Conservation (phyloP, 2,797 vertebrate species). For the Lacerta agilis region DNA sequence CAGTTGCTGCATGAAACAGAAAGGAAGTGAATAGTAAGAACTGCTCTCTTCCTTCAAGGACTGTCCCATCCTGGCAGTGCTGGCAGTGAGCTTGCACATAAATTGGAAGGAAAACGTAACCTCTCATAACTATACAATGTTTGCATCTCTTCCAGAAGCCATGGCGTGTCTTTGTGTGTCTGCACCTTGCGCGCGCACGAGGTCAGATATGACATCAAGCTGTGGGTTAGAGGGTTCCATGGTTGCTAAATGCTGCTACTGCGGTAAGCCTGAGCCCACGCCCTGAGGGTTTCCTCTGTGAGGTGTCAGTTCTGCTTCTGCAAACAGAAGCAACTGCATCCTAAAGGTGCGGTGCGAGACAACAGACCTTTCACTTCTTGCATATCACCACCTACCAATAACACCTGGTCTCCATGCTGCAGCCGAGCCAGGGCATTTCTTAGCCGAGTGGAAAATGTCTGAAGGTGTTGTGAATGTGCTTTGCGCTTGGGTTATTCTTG, state of each 20-base stretch:
- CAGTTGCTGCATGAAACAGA: background rate
- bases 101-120: background rate
- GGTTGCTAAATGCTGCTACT: conserved; percentile 12
- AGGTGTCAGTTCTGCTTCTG: conserved; percentile 18
- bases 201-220: background rate
- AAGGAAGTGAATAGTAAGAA: background rate
- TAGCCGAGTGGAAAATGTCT: conserved; percentile 4
- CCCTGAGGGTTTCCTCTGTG: conserved; percentile 15
- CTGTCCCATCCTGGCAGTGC: background rate
- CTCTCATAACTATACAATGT: background rate
- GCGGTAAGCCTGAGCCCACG: background rate
- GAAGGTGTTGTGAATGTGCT: background rate
- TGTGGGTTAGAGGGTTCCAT: conserved; percentile 9
- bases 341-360: conserved; percentile 30
- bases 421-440: conserved; percentile 5
- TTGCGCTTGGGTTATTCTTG: background rate
- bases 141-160: background rate
- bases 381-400: conserved; percentile 1
- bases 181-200: background rate
- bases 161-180: background rate
- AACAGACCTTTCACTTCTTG: conserved; percentile 11
- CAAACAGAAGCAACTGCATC: background rate
- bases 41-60: background rate
- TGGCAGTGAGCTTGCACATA: background rate
- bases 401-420: background rate